A percentile compares a stretch with the other conserved stretches of the same genome.
Conservation (phyloP, 1,140 invertebrate genomes). For the Drosophila melanogaster region Release_6_plus_ISO1_MT NT_033779.5:10297501-10298000, state of each 20-base stretch:
- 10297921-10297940: constrained; percentile 34
- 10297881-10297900: constrained; percentile 86
- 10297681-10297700: background rate
- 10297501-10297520: constrained; percentile 17
- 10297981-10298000: background rate
- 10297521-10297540: constrained; percentile 87
- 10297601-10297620: constrained; percentile 46
- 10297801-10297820: constrained; percentile 91
- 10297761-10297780: constrained; percentile 89
- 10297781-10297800: constrained; percentile 67
- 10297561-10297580: constrained; percentile 91
- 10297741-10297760: constrained; percentile 88
- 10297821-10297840: constrained; percentile 91
- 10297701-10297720: constrained; percentile 87
- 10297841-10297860: constrained; percentile 69
- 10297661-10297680: background rate
- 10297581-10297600: constrained; percentile 85
- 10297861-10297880: constrained; percentile 92
- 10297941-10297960: constrained; percentile 7
- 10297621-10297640: background rate
- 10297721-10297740: constrained; percentile 90
- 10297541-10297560: constrained; percentile 91
- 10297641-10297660: no score
- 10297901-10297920: constrained; percentile 60
- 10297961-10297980: background rate